Percentiles rank a stretch among this genome's conserved stretches.
Evolutionary conservation across 1,140 invertebrate species (phyloP).

Genomic region (Pseudomyrmex sp.): DNA sequence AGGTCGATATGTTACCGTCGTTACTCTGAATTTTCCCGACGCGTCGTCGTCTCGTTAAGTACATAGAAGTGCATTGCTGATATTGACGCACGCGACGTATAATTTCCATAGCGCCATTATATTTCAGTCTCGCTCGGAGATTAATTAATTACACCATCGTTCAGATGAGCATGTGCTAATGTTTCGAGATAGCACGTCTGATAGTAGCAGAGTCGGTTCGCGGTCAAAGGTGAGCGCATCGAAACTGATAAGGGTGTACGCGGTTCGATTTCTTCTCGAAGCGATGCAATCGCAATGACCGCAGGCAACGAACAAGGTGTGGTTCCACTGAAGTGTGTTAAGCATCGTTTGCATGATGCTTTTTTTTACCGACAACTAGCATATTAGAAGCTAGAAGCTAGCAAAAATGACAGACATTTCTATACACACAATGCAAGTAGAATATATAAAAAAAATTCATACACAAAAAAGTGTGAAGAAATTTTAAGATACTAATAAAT

Average conservation of each 20-base stretch:
- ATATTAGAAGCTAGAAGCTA: neutral
- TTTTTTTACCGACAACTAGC: too few species aligned
- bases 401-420: slow-evolving; percentile 4
- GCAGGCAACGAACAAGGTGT: slow-evolving; percentile 35
- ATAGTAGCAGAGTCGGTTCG: slow-evolving; percentile 27
- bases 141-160: slow-evolving; percentile 61
- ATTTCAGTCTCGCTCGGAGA: slow-evolving; percentile 14
- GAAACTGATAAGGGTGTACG: neutral
- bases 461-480: neutral
- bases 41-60: slow-evolving; percentile 51
- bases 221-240: slow-evolving; percentile 3
- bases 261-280: slow-evolving; percentile 2
- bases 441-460: neutral
- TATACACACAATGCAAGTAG: neutral
- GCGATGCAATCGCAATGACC: slow-evolving; percentile 9
- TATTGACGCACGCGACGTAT: slow-evolving; percentile 50
- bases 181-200: slow-evolving; percentile 14
- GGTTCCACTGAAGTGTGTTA: slow-evolving; percentile 28
- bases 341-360: too few species aligned
- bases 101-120: slow-evolving; percentile 62
- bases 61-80: slow-evolving; percentile 46
- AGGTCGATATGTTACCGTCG: slow-evolving; percentile 57
- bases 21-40: slow-evolving; percentile 14
- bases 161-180: slow-evolving; percentile 32
- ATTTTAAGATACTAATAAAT: too few species aligned